phyloP scores from a whole-genome alignment of 1,140 invertebrate genomes.

The Neotoxoptera formosana region DNA sequence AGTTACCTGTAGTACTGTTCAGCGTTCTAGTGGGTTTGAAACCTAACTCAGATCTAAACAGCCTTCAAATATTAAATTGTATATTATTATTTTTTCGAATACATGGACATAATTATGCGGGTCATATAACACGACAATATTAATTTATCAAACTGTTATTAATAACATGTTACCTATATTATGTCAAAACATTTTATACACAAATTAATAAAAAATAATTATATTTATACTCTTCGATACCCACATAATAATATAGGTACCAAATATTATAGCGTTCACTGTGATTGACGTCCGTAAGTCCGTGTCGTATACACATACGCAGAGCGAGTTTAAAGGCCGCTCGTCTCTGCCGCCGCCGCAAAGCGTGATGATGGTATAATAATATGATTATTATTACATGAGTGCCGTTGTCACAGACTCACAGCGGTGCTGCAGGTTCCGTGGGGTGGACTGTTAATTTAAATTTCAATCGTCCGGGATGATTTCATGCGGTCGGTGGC shows the following conservation, averaged over 20 bases:
- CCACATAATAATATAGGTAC: not conserved
- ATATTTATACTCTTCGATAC: not conserved
- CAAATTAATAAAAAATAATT: not conserved
- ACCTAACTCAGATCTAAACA: not conserved
- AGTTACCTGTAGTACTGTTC: not conserved
- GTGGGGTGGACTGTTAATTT: not conserved
- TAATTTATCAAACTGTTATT: not conserved
- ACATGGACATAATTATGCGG: not conserved
- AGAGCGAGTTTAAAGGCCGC: not conserved
- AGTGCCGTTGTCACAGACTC: not conserved
- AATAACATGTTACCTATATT: not conserved
- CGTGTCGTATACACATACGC: not conserved
- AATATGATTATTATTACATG: slow-evolving; percentile 13
- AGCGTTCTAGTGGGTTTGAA: no score
- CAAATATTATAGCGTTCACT: not conserved
- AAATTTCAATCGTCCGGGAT: not conserved
- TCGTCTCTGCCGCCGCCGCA: not conserved
- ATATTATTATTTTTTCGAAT: slow-evolving; percentile 1
- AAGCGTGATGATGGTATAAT: not conserved
- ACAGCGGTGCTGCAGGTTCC: no score
- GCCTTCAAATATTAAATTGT: not conserved
- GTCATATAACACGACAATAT: not conserved
- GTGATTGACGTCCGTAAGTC: slow-evolving; percentile 4
- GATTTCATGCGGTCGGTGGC: not conserved
- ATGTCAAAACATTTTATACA: not conserved